These are phyloP conservation scores for Montifringilla adamsi DNA, from an alignment of 2,113 vertebrate species.

Conservation along the genomic window DNA sequence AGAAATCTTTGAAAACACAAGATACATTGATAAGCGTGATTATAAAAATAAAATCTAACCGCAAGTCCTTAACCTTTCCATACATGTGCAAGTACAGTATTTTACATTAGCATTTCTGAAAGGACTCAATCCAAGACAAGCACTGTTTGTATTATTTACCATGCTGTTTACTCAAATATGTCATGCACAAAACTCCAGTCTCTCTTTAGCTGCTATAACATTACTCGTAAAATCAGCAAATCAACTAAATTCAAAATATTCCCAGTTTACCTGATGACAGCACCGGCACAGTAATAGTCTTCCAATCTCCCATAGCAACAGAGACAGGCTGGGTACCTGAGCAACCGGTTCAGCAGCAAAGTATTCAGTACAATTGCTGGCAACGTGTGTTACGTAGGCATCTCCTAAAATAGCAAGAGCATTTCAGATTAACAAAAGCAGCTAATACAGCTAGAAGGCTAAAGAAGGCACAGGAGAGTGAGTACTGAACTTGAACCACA, in stretches of 20 bases:
- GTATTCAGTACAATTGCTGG: slow-evolving; percentile 58
- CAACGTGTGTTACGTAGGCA: slow-evolving; percentile 68
- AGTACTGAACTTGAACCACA: not conserved
- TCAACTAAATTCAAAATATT: not conserved
- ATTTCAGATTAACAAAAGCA: slow-evolving; percentile 69
- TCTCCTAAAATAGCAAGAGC: slow-evolving; percentile 76
- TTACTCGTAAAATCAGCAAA: not conserved
- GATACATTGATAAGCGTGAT: not conserved
- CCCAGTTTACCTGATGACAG: slow-evolving; percentile 78
- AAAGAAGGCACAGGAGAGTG: slow-evolving; percentile 29
- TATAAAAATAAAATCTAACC: not conserved
- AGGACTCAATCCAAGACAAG: not conserved
- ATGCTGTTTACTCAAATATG: not conserved
- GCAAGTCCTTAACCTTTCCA: not conserved
- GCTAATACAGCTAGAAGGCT: slow-evolving; percentile 66
- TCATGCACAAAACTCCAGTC: not conserved
- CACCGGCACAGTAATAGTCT: slow-evolving; percentile 79
- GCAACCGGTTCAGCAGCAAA: slow-evolving; percentile 67
- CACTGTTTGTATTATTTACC: not conserved
- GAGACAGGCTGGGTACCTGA: slow-evolving; percentile 65
- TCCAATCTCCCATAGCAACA: slow-evolving; percentile 92
- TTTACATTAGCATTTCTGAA: not conserved
- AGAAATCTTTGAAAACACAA: not conserved
- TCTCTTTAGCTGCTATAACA: not conserved
- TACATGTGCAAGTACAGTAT: not conserved